These are phyloP conservation scores for Drosophila cracens DNA, from an alignment of 2,888 invertebrate genomes.

Conservation along the genomic window DNA sequence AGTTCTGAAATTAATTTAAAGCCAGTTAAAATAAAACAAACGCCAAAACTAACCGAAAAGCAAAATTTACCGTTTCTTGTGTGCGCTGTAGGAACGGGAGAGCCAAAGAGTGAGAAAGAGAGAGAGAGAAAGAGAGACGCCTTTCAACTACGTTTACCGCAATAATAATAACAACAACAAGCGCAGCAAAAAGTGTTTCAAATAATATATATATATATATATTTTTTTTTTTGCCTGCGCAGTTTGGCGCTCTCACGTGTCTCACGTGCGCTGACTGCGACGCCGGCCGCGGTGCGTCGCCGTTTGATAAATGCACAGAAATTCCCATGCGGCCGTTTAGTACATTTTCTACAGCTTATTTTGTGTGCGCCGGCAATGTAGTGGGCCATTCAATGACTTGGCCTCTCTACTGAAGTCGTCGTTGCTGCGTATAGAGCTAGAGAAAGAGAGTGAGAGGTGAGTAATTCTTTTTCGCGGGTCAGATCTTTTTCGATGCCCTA, in stretches of 20 bases:
- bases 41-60: constrained; percentile 15
- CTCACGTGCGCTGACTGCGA: constrained; percentile 56
- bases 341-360: constrained; percentile 64
- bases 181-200: constrained; percentile 46
- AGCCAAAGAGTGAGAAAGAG: constrained; percentile 3
- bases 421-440: constrained; percentile 23
- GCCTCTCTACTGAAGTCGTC: constrained; percentile 29
- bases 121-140: constrained; percentile 14
- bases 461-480: constrained; percentile 14
- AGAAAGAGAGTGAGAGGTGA: constrained; percentile 35
- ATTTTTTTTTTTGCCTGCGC: constrained; percentile 58
- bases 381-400: constrained; percentile 45
- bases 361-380: constrained; percentile 48
- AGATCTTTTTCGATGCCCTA: constrained; percentile 3
- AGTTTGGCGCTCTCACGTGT: constrained; percentile 67
- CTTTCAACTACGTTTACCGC: constrained; percentile 39
- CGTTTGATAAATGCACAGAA: constrained; percentile 71
- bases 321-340: constrained; percentile 76
- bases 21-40: constrained; percentile 21
- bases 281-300: constrained; percentile 39
- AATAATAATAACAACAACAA: constrained; percentile 41
- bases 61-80: constrained; percentile 40
- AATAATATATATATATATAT: constrained; percentile 21
- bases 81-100: constrained; percentile 3
- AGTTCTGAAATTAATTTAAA: constrained; percentile 33